Evolutionary conservation across 92 coral and sea anemone species (phyloP).

Genomic region (Porites lobata): DNA sequence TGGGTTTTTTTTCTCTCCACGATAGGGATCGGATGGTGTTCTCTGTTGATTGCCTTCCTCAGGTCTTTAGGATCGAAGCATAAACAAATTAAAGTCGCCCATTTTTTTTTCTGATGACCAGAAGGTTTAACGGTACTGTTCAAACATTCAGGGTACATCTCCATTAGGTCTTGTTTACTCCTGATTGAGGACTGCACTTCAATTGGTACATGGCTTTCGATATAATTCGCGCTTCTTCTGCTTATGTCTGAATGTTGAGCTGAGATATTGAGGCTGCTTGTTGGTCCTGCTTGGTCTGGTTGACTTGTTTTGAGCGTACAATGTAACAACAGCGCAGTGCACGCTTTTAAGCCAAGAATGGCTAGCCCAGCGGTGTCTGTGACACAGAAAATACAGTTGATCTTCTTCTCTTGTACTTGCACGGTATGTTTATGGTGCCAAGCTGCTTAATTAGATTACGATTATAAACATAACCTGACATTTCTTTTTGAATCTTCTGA

Average conservation of each 20-base stretch:
- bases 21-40: conserved; percentile 50
- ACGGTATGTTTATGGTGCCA: neutral
- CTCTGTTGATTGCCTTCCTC: conserved; percentile 47
- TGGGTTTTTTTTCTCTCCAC: conserved; percentile 37
- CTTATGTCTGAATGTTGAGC: neutral
- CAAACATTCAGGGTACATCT: conserved; percentile 35
- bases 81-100: conserved; percentile 32
- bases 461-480: conserved; percentile 24
- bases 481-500: conserved; percentile 27
- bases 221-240: neutral
- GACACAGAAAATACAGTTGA: conserved; percentile 13
- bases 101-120: neutral
- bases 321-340: conserved; percentile 55
- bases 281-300: neutral
- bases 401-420: neutral
- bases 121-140: neutral
- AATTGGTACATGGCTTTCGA: conserved; percentile 18
- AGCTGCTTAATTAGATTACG: neutral
- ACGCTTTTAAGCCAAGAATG: conserved; percentile 48
- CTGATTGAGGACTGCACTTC: neutral
- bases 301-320: conserved; percentile 33
- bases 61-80: conserved; percentile 45
- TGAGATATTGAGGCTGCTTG: neutral
- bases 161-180: conserved; percentile 26
- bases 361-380: conserved; percentile 51